These are phyloP conservation scores for Arge pagana DNA, from an alignment of 2,888 invertebrate species.

Conservation along the genomic window DNA sequence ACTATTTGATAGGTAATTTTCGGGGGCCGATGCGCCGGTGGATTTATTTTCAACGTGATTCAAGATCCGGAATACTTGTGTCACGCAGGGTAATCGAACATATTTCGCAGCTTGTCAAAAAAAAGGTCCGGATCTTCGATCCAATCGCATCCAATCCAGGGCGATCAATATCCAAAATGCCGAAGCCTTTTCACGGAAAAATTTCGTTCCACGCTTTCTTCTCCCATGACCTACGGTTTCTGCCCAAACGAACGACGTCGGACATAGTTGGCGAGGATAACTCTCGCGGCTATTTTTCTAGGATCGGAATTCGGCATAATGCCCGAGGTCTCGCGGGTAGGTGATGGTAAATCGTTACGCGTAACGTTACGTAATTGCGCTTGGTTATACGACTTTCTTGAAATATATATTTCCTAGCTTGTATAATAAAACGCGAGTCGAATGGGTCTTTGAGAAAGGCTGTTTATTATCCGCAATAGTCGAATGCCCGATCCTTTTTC, in stretches of 20 bases:
- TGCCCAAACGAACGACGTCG: too few relatives aligned
- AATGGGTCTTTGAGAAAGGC: neutral
- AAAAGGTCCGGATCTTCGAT: neutral
- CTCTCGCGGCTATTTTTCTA: too few relatives aligned
- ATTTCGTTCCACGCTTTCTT: neutral
- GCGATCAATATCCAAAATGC: neutral
- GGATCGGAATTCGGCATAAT: too few relatives aligned
- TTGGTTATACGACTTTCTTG: too few relatives aligned
- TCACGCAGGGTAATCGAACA: too few relatives aligned
- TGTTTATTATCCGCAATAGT: slow-evolving; percentile 1
- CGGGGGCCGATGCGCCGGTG: slow-evolving; percentile 7
- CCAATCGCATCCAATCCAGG: neutral
- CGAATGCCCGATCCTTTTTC: neutral
- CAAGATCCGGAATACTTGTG: too few relatives aligned
- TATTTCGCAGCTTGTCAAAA: neutral
- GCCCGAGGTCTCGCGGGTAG: too few relatives aligned
- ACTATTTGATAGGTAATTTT: slow-evolving; percentile 23
- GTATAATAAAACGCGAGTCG: neutral
- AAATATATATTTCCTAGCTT: too few relatives aligned
- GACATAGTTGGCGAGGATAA: too few relatives aligned
- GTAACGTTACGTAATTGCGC: too few relatives aligned
- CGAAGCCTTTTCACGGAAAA: neutral
- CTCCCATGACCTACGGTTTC: too few relatives aligned
- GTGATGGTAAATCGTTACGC: too few relatives aligned
- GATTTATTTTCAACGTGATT: slow-evolving; percentile 19